Conservation (phyloP, 64 coral and sea anemone species). For the Montipora foliosa region DNA sequence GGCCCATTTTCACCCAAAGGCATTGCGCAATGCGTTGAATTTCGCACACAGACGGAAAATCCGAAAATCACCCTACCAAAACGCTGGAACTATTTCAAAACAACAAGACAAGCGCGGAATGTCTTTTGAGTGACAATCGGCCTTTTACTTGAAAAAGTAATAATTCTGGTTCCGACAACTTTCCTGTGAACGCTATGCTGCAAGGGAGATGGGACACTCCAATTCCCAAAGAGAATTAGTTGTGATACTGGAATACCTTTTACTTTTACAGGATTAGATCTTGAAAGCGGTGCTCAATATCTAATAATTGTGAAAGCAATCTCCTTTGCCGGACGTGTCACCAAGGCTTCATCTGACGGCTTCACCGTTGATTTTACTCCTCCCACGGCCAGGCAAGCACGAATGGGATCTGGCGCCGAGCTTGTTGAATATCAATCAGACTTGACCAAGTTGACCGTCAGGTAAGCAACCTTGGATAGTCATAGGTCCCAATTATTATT, state of each 20-base stretch:
- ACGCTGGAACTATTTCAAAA: no score
- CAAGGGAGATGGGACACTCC: neutral
- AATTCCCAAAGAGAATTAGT: neutral
- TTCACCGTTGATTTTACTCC: slow-evolving; percentile 88
- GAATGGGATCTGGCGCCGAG: slow-evolving; percentile 31
- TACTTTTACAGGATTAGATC: slow-evolving; percentile 44
- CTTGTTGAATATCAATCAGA: slow-evolving; percentile 28
- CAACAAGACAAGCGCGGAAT: no score
- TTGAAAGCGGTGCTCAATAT: slow-evolving; percentile 70
- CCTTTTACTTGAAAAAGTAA: no score
- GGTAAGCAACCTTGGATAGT: neutral
- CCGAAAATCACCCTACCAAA: no score
- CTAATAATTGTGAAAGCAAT: slow-evolving; percentile 70
- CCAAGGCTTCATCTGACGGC: slow-evolving; percentile 71
- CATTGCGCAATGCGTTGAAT: no score
- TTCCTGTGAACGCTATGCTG: no score
- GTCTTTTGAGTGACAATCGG: no score
- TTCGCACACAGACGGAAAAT: no score
- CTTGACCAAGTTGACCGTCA: slow-evolving; percentile 9
- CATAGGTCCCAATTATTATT: no score
- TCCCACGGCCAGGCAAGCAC: slow-evolving; percentile 38
- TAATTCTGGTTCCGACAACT: no score
- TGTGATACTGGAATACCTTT: neutral
- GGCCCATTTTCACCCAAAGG: no score
- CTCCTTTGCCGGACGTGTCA: slow-evolving; percentile 65